These are phyloP conservation scores for Neotoxoptera formosana DNA, from an alignment of 1,140 invertebrate genomes.

Conservation along the genomic window DNA sequence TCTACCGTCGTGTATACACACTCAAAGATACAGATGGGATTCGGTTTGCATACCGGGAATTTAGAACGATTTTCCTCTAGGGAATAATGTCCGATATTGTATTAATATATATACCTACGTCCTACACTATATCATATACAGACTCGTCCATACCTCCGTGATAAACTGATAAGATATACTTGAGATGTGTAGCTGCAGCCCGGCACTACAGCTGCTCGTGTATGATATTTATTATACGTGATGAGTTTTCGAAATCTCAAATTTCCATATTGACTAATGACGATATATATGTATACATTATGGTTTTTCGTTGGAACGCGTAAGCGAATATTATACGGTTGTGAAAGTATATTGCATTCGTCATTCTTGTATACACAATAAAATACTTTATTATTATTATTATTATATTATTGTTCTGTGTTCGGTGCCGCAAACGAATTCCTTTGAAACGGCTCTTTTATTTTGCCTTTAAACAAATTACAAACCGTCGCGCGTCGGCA, in stretches of 20 bases:
- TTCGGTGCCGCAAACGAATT: background rate
- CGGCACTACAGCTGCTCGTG: no score
- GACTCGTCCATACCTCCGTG: background rate
- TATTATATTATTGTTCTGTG: no score
- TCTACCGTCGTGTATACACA: background rate
- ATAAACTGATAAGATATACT: background rate
- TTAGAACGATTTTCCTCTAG: background rate
- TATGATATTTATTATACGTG: background rate
- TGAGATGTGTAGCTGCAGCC: background rate
- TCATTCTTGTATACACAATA: background rate
- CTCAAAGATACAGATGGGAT: background rate
- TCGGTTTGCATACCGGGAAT: background rate
- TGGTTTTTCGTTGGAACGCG: background rate
- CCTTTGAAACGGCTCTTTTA: background rate
- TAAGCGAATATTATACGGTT: background rate
- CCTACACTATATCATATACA: background rate
- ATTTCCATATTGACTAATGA: background rate
- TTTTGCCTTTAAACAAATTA: background rate
- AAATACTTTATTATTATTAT: background rate
- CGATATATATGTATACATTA: background rate
- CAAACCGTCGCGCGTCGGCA: background rate
- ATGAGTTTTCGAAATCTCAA: background rate
- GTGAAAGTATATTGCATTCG: background rate
- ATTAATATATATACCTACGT: background rate
- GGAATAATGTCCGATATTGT: background rate